phyloP scores from a whole-genome alignment of 2,888 invertebrate species.

The Calephelis perditalis region DNA sequence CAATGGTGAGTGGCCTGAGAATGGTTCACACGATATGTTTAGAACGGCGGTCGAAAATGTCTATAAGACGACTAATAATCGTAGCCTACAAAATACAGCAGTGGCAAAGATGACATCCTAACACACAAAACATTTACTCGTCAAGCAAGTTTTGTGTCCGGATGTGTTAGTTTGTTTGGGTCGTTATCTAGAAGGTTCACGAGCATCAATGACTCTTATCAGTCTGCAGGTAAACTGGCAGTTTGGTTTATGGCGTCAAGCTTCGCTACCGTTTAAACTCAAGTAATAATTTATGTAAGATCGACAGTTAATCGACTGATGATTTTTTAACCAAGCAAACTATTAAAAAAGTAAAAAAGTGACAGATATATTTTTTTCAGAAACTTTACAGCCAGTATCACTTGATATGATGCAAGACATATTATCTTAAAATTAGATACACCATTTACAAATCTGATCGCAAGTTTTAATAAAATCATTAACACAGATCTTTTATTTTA shows the following conservation, averaged over 20 bases:
- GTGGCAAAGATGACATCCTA: slow-evolving; percentile 43
- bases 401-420: too few relatives aligned
- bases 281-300: slow-evolving; percentile 17
- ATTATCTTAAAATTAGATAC: too few relatives aligned
- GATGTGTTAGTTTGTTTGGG: slow-evolving; percentile 58
- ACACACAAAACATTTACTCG: slow-evolving; percentile 39
- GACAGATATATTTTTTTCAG: too few relatives aligned
- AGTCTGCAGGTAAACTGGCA: slow-evolving; percentile 37
- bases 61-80: not conserved
- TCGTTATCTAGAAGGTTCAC: slow-evolving; percentile 49
- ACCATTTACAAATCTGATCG: too few relatives aligned
- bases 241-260: slow-evolving; percentile 49
- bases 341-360: too few relatives aligned
- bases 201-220: slow-evolving; percentile 29
- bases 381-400: too few relatives aligned
- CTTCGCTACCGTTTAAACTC: slow-evolving; percentile 48
- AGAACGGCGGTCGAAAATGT: not conserved
- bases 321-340: too few relatives aligned
- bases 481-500: too few relatives aligned
- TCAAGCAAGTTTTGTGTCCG: slow-evolving; percentile 54
- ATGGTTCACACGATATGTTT: not conserved
- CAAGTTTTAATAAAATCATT: too few relatives aligned
- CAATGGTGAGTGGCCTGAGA: not conserved
- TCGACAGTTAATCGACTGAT: not conserved
- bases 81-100: slow-evolving; percentile 23